These are phyloP conservation scores for Heliconius erato DNA, from an alignment of 2,888 invertebrate species.

Conservation along the genomic window DNA sequence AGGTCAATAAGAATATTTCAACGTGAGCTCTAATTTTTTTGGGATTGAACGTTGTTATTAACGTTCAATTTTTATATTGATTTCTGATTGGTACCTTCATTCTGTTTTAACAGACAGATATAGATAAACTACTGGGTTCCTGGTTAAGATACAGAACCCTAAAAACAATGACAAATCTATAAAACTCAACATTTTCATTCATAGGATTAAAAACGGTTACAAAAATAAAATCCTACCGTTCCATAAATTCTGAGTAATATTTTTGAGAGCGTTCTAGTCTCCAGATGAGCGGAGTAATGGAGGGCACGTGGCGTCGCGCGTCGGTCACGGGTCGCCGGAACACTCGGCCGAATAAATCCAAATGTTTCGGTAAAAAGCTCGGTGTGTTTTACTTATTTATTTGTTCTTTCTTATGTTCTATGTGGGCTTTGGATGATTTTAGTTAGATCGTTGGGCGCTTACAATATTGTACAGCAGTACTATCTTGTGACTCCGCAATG, in stretches of 20 bases:
- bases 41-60: not conserved
- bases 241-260: conserved; percentile 32
- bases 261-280: conserved; percentile 40
- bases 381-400: conserved; percentile 4
- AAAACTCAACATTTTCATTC: not conserved
- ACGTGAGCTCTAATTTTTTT: not conserved
- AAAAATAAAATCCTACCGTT: not conserved
- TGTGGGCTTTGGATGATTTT: not conserved
- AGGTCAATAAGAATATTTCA: conserved; percentile 38
- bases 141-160: no score
- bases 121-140: no score
- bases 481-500: no score
- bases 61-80: no score
- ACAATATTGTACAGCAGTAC: no score
- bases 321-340: conserved; percentile 45
- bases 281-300: conserved; percentile 37
- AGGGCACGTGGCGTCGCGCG: conserved; percentile 47
- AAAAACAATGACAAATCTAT: not conserved
- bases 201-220: conserved; percentile 12
- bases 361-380: conserved; percentile 34
- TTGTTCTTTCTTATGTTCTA: not conserved
- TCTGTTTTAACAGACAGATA: no score
- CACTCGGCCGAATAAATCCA: conserved; percentile 49
- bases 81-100: no score
- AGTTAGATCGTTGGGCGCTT: not conserved